These are phyloP conservation scores for Crossaster papposus DNA, from an alignment of 53 echinoderm and acorn worm genomes.

Conservation along the genomic window DNA sequence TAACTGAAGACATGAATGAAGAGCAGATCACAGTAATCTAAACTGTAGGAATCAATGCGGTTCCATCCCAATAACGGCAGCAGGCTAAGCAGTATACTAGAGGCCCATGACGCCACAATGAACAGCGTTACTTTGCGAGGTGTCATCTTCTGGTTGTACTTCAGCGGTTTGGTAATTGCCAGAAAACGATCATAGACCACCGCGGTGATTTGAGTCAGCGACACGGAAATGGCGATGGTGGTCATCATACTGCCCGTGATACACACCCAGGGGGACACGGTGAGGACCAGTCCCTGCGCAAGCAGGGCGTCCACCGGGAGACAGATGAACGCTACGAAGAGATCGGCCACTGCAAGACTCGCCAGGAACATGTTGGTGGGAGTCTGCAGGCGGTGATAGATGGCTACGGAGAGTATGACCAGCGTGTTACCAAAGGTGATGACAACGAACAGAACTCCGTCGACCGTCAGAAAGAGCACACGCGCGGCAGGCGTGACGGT, in stretches of 20 bases:
- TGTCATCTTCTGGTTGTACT: slow-evolving; percentile 61
- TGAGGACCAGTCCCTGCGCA: slow-evolving; percentile 8
- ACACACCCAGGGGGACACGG: slow-evolving; percentile 60
- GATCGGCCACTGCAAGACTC: slow-evolving; percentile 61
- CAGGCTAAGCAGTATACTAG: neutral
- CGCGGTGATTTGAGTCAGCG: slow-evolving; percentile 63
- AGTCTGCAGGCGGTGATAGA: slow-evolving; percentile 55
- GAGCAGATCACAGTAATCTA: slow-evolving; percentile 42
- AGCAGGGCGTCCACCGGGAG: slow-evolving; percentile 24
- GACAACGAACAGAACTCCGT: slow-evolving; percentile 35
- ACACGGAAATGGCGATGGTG: slow-evolving; percentile 59
- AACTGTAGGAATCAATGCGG: slow-evolving; percentile 3
- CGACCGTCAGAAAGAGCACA: slow-evolving; percentile 13
- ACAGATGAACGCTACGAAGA: slow-evolving; percentile 37
- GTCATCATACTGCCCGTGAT: slow-evolving; percentile 50
- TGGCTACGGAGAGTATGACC: slow-evolving; percentile 62
- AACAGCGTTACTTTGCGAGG: slow-evolving; percentile 15
- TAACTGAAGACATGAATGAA: slow-evolving; percentile 46
- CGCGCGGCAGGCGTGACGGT: neutral
- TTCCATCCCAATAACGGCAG: slow-evolving; percentile 49
- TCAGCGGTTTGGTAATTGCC: slow-evolving; percentile 73
- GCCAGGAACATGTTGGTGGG: slow-evolving; percentile 62
- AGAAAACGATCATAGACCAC: slow-evolving; percentile 74
- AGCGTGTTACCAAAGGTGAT: slow-evolving; percentile 61
- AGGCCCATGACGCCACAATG: slow-evolving; percentile 27